Evolutionary conservation across 2,113 vertebrate genomes (phyloP), one percentile per base, ranked within the genome.

Genomic region (Cynoglossus semilaevis): DNA sequence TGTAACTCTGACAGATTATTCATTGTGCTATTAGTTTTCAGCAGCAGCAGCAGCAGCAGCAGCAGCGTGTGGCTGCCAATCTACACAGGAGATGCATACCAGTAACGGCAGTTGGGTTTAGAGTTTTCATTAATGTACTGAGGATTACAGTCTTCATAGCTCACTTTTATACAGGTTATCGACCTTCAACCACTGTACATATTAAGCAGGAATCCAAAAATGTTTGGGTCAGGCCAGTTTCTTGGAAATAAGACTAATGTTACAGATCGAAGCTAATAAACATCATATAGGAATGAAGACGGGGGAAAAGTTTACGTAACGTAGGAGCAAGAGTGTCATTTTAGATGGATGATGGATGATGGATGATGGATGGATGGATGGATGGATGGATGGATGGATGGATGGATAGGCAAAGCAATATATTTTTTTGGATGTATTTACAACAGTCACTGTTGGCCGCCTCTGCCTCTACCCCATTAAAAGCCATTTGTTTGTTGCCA

Each of bases 1-100:
- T 84, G 81, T 77, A 86, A 85, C 74, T 61, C 57, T 84, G 81
- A 80, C 80, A 70, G 71, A 82, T 87, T 81, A 82, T 87, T 83
- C 77, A 83, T 83, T 68, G 76, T 76, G 77, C 77, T 72, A 74
- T 85, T 79, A 70, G 51, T 85, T 85, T 85, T 85, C 83, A 84
- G 77, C 82, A 81, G 76, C 55, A 29, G 22, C 22, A n/a, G n/a
- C n/a, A n/a, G n/a, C n/a, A 70, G 53, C 83, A 84, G 77, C 82
- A 81, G 76, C 55, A 67, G 71, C 42, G 70, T 56, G 49, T 48
- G 1, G 64, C 76, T 84, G 86, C 86, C 82, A 88, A 85, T 76
- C 79, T 75, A 85, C 79, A 88, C 86, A 85, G 73, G 70, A 67
- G 69, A 70, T 43, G 73, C 79, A 82, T 79, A 79, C 82, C 79